Evolutionary conservation across 1,140 invertebrate genomes (phyloP).

Genomic region (Planococcus citri): DNA sequence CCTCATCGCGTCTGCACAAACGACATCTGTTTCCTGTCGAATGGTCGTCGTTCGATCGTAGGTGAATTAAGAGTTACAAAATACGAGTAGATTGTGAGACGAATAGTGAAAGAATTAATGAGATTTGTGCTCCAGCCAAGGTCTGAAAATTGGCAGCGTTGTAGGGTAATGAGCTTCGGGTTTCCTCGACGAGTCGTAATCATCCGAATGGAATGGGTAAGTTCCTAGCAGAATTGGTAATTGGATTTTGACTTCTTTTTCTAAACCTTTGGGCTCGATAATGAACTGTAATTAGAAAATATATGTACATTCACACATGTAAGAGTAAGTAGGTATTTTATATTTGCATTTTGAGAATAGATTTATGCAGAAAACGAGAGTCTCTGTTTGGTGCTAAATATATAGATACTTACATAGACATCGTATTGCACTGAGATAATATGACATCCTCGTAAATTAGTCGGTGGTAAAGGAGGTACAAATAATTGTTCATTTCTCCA

Average conservation of each 20-base stretch:
- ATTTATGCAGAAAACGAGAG: too few species aligned
- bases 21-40: too few species aligned
- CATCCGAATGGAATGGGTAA: conserved; percentile 63
- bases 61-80: too few species aligned
- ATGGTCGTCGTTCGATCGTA: too few species aligned
- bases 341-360: too few species aligned
- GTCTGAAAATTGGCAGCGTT: conserved; percentile 80
- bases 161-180: conserved; percentile 76
- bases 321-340: too few species aligned
- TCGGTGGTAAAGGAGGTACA: conserved; percentile 87
- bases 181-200: conserved; percentile 45
- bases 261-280: conserved; percentile 76
- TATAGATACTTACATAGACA: conserved; percentile 77
- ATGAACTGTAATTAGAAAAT: conserved; percentile 57
- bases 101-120: not conserved
- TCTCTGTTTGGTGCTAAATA: too few species aligned
- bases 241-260: conserved; percentile 84
- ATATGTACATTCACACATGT: not conserved
- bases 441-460: conserved; percentile 87
- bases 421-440: conserved; percentile 90
- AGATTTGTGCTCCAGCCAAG: conserved; percentile 47
- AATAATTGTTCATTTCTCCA: conserved; percentile 85
- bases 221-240: conserved; percentile 84
- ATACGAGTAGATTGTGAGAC: too few species aligned
- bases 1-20: too few species aligned